These are phyloP conservation scores for Sesamia inferens DNA, from an alignment of 2,888 invertebrate genomes.

Conservation along the genomic window DNA sequence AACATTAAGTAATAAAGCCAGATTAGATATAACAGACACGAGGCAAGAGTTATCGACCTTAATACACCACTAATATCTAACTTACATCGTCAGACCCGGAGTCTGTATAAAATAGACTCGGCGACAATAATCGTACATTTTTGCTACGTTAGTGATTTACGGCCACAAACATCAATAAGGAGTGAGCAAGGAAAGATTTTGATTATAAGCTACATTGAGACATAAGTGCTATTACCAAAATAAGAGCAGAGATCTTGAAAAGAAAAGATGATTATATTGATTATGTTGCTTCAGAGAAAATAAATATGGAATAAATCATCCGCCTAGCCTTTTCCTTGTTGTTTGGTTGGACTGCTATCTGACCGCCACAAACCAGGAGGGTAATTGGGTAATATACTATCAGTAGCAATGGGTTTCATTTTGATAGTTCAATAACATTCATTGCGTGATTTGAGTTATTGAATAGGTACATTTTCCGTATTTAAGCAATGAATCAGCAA, in stretches of 20 bases:
- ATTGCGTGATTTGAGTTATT: too few species aligned
- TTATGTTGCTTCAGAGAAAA: neutral
- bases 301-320: neutral
- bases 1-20: neutral
- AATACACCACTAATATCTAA: conserved; percentile 18
- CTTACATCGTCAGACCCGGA: neutral
- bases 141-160: conserved; percentile 27
- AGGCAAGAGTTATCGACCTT: conserved; percentile 10
- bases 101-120: neutral
- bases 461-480: too few species aligned
- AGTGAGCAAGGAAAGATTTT: neutral
- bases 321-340: neutral
- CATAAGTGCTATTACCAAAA: conserved; percentile 1
- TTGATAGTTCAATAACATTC: too few species aligned
- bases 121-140: conserved; percentile 11
- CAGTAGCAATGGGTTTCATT: too few species aligned
- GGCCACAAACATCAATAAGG: conserved; percentile 17
- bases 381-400: too few species aligned
- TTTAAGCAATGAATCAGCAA: too few species aligned
- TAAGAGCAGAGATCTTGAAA: neutral
- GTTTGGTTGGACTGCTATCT: neutral
- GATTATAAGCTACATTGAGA: neutral
- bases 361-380: neutral
- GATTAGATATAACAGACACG: conserved; percentile 9
- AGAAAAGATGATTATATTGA: neutral